These are phyloP conservation scores for Coendou prehensilis DNA, from an alignment of 2,797 vertebrate genomes.

Conservation along the genomic window DNA sequence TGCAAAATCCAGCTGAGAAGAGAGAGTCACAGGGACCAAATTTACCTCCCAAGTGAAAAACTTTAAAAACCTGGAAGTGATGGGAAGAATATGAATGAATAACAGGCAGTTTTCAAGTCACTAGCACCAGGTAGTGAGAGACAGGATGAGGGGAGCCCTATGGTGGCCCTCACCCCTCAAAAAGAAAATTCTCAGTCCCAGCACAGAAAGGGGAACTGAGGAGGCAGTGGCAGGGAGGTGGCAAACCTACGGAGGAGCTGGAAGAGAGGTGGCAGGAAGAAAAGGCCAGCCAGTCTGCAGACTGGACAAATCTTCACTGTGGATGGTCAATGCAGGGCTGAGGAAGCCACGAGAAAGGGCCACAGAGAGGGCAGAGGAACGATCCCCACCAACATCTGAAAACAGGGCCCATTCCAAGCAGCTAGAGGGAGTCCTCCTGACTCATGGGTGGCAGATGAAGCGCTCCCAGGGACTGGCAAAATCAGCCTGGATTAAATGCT, in stretches of 20 bases:
- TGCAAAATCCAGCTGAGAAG: neutral
- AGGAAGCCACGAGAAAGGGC: neutral
- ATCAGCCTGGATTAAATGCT: neutral
- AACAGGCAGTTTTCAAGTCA: neutral
- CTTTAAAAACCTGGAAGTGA: neutral
- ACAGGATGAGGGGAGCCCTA: neutral
- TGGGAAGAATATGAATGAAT: neutral
- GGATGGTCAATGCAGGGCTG: neutral
- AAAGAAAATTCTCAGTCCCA: neutral
- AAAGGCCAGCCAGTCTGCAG: neutral
- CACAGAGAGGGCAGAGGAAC: neutral
- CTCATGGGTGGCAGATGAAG: neutral
- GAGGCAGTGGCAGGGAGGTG: too few species aligned
- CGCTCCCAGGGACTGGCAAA: neutral
- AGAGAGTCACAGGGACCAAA: neutral
- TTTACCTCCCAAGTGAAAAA: neutral
- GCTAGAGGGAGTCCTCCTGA: neutral
- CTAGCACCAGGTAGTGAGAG: neutral
- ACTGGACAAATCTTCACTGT: neutral
- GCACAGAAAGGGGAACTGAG: neutral
- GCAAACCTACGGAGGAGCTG: neutral
- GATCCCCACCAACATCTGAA: neutral
- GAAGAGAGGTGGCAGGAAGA: neutral
- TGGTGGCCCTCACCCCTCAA: fast-evolving
- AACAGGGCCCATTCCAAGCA: neutral